A percentile compares a stretch with the other conserved stretches of the same genome.
Evolutionary conservation across 2,797 vertebrate species (phyloP).

Genomic region (Crocodylus rhombifer): DNA sequence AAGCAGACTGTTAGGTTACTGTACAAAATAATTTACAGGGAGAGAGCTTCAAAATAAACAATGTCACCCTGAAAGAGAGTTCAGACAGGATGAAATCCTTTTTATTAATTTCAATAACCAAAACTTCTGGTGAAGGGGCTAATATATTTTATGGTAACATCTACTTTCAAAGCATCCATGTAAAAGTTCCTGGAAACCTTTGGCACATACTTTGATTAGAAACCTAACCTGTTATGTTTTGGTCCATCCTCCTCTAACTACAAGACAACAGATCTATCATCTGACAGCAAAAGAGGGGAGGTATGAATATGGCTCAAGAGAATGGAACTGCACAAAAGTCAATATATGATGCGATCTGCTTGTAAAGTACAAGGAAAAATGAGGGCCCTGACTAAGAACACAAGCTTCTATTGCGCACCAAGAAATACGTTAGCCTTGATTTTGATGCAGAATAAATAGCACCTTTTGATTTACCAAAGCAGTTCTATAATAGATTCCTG

Average conservation of each 20-base stretch:
- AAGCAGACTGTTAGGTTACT: background rate
- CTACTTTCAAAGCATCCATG: background rate
- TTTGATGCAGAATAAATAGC: background rate
- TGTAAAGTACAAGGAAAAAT: background rate
- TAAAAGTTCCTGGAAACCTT: background rate
- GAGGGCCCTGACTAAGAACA: background rate
- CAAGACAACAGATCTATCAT: background rate
- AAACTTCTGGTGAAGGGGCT: background rate
- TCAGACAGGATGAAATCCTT: background rate
- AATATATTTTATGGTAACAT: background rate
- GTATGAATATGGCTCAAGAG: accelerated
- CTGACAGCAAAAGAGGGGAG: background rate
- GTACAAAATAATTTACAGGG: background rate
- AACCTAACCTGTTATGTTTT: background rate
- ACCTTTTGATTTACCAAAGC: background rate
- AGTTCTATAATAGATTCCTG: accelerated
- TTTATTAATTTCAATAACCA: no score
- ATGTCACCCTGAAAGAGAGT: background rate
- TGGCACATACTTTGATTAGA: background rate
- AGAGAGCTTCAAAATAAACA: background rate
- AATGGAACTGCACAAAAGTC: background rate
- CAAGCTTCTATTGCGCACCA: accelerated
- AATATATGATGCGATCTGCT: background rate
- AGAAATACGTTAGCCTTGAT: background rate
- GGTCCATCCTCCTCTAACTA: background rate